phyloP scores from a whole-genome alignment of 2,888 invertebrate species.

The Amphipoea lucens region DNA sequence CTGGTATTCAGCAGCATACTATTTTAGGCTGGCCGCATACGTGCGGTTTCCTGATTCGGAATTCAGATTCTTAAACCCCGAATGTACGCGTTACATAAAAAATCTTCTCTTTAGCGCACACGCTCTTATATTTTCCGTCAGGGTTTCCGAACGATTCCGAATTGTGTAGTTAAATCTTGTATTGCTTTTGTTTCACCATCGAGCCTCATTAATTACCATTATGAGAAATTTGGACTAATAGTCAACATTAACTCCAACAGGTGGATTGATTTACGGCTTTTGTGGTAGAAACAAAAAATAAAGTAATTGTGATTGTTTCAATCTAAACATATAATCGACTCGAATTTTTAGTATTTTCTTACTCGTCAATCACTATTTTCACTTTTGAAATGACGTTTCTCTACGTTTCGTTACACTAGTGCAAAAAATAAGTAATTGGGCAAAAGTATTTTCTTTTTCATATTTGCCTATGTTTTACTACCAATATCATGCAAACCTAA shows the following conservation, averaged over 20 bases:
- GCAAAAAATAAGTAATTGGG: neutral
- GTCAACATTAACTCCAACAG: neutral
- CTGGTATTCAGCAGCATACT: too few species aligned
- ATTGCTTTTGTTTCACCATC: neutral
- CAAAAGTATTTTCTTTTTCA: neutral
- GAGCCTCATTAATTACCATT: neutral
- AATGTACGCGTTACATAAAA: too few species aligned
- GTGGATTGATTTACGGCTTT: too few species aligned
- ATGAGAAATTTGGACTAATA: neutral
- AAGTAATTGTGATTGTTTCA: too few species aligned
- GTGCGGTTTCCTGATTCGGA: too few species aligned
- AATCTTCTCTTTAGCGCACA: too few species aligned
- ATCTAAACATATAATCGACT: conserved; percentile 12
- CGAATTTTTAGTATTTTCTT: conserved; percentile 10
- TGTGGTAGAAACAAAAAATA: neutral
- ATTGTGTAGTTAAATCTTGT: neutral
- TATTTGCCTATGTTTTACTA: neutral
- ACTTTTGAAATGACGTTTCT: conserved; percentile 30
- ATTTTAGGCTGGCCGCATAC: too few species aligned
- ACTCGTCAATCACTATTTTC: conserved; percentile 6
- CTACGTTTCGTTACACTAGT: conserved; percentile 38
- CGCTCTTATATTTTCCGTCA: too few species aligned
- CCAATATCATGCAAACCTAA: neutral
- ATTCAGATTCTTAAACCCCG: too few species aligned
- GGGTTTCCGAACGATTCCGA: too few species aligned